These are phyloP conservation scores for Luperina nickerlii DNA, from an alignment of 2,888 invertebrate genomes.

Conservation along the genomic window DNA sequence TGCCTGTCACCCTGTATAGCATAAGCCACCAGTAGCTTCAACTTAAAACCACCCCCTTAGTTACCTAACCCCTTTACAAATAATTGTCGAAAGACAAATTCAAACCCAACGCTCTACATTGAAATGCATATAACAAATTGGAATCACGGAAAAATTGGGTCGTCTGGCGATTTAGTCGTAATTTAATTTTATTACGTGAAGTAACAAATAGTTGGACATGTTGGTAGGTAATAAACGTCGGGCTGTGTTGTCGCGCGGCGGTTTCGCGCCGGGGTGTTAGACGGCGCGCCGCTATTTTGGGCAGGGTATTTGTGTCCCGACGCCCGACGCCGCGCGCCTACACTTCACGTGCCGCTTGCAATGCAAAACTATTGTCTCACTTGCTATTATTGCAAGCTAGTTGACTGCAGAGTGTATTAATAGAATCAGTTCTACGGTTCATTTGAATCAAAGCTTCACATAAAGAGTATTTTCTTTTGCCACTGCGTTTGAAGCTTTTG, in stretches of 20 bases:
- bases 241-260: constrained; percentile 64
- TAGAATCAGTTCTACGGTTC: constrained; percentile 13
- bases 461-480: background rate
- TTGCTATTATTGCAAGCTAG: constrained; percentile 63
- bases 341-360: constrained; percentile 80
- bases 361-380: constrained; percentile 71
- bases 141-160: constrained; percentile 53
- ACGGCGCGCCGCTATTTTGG: constrained; percentile 86
- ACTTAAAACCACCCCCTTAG: constrained; percentile 1
- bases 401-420: constrained; percentile 40
- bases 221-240: constrained; percentile 70
- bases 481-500: background rate
- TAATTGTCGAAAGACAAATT: background rate
- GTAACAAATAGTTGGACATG: constrained; percentile 66
- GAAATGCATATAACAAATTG: constrained; percentile 39
- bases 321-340: constrained; percentile 75
- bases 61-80: background rate
- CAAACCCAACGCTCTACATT: constrained; percentile 22
- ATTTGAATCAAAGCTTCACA: background rate
- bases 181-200: constrained; percentile 65
- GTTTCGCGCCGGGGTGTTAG: constrained; percentile 81
- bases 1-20: background rate
- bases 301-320: constrained; percentile 83
- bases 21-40: background rate
- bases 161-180: constrained; percentile 59